phyloP scores from a whole-genome alignment of 2,797 vertebrate species.

The Sebastes hubbsi region DNA sequence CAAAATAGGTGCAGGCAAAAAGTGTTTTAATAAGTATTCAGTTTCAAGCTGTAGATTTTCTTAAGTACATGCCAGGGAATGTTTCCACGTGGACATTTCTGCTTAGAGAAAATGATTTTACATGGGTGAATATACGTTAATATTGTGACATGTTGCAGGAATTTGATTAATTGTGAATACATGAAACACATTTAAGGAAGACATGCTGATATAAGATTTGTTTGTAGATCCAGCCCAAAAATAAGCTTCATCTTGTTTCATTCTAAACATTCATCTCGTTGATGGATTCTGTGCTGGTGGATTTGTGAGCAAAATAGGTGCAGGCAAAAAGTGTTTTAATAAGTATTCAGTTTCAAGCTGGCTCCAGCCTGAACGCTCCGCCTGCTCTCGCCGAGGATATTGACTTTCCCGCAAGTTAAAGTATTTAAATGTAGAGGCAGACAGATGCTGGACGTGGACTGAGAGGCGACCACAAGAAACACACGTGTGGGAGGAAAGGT shows the following conservation, averaged over 20 bases:
- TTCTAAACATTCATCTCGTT: background rate
- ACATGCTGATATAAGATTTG: background rate
- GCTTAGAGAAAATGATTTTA: conserved; percentile 50
- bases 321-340: conserved; percentile 57
- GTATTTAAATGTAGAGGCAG: conserved; percentile 80
- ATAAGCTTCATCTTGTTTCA: background rate
- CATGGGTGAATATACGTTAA: conserved; percentile 22
- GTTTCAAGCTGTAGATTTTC: conserved; percentile 70
- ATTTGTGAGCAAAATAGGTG: conserved; percentile 39
- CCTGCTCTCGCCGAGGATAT: conserved; percentile 73
- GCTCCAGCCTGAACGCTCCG: conserved; percentile 70
- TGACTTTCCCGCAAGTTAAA: conserved; percentile 80
- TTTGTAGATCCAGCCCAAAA: background rate
- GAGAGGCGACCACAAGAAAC: conserved; percentile 76
- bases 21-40: conserved; percentile 67
- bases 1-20: conserved; percentile 38
- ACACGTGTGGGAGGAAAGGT: conserved; percentile 78
- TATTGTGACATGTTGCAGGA: background rate
- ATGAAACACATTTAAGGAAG: background rate
- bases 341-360: conserved; percentile 74
- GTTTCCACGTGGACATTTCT: conserved; percentile 71
- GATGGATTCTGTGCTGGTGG: conserved; percentile 7
- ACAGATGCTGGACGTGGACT: conserved; percentile 72
- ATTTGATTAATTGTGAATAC: conserved; percentile 19
- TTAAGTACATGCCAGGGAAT: conserved; percentile 72